Evolutionary conservation across 2,888 invertebrate genomes (phyloP).

Genomic region (Pseudococcus jackbeardsleyi): DNA sequence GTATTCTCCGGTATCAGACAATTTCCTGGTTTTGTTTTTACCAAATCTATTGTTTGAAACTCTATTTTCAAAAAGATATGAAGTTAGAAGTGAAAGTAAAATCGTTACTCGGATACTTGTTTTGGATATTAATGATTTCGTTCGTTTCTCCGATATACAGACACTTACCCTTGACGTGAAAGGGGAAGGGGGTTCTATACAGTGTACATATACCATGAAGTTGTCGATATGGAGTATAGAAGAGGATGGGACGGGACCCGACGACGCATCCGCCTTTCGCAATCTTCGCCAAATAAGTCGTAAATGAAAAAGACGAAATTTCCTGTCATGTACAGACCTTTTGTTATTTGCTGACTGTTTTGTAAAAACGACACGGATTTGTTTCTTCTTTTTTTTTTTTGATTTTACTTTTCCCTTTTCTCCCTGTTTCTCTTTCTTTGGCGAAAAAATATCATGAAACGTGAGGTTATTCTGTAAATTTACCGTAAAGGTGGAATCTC

Average conservation of each 20-base stretch:
- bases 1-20: slow-evolving; percentile 31
- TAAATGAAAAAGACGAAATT: slow-evolving; percentile 52
- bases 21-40: slow-evolving; percentile 54
- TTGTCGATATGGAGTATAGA: slow-evolving; percentile 41
- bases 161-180: background rate
- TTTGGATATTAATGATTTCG: slow-evolving; percentile 55
- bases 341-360: slow-evolving; percentile 36
- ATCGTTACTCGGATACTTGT: slow-evolving; percentile 53
- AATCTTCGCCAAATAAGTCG: slow-evolving; percentile 50
- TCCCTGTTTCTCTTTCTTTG: background rate
- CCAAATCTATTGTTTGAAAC: slow-evolving; percentile 49
- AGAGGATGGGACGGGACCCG: background rate
- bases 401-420: too few relatives aligned
- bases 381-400: background rate
- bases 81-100: slow-evolving; percentile 61
- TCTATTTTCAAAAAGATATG: slow-evolving; percentile 57
- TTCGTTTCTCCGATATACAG: background rate
- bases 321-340: slow-evolving; percentile 53
- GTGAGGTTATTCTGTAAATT: background rate
- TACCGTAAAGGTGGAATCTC: background rate
- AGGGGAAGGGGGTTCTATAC: background rate
- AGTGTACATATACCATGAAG: background rate
- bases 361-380: slow-evolving; percentile 28
- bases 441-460: background rate
- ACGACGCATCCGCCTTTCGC: slow-evolving; percentile 7